Percentiles rank a stretch among this genome's conserved stretches.
Evolutionary conservation across 2,797 vertebrate genomes (phyloP).

Genomic region (Sylvia borin): DNA sequence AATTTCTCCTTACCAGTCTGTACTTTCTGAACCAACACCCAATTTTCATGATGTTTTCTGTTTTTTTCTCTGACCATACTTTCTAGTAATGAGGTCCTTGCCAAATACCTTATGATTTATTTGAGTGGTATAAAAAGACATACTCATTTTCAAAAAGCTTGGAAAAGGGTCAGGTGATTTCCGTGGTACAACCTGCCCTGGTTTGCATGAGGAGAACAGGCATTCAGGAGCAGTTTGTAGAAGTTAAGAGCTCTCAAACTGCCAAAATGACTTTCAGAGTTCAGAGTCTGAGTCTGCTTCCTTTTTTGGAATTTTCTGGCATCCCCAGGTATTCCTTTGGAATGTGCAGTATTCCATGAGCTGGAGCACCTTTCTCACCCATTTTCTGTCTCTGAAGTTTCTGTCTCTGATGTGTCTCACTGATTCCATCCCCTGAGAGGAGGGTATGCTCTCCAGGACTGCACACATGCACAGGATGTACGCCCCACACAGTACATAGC

Average conservation of each 20-base stretch:
- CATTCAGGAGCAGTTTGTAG: background rate
- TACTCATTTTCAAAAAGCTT: background rate
- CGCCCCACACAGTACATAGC: rapidly evolving
- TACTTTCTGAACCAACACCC: background rate
- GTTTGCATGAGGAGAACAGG: background rate
- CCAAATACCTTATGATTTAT: background rate
- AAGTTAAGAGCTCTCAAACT: background rate
- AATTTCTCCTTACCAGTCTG: background rate
- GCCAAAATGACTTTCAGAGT: background rate
- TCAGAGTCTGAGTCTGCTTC: background rate
- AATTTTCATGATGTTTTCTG: background rate
- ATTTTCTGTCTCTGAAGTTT: background rate
- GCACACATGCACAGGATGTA: background rate
- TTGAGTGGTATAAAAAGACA: background rate
- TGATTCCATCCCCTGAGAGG: background rate
- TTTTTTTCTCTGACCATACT: background rate
- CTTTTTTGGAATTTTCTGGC: background rate
- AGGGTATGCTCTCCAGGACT: background rate
- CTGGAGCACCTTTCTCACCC: background rate
- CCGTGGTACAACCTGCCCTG: background rate
- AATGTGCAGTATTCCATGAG: background rate
- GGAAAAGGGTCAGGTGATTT: background rate
- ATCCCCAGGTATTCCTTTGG: background rate
- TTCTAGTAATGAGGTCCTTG: background rate
- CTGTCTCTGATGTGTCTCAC: background rate